Base-by-base conservation (phyloP, 92 coral and sea anemone species). In the Parazoanthus darwini region DNA sequence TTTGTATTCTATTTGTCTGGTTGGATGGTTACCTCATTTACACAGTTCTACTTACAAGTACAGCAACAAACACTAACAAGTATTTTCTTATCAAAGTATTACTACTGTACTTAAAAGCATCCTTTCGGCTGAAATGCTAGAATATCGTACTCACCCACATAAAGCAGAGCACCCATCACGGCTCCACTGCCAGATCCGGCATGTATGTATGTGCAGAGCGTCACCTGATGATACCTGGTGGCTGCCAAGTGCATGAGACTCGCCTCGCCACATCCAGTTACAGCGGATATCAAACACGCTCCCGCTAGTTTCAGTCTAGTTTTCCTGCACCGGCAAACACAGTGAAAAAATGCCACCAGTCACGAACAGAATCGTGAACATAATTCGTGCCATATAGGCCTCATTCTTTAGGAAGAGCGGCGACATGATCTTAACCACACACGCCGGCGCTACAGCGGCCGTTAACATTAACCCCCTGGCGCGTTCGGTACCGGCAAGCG, bases 391-490 rank as follows among this genome's bases (percentile, higher is more conserved):
- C 14, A 92, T 80, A 66, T 88, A 85, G 15, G 94, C 89, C 10
- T 81, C 88, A 13, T 90, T 86, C 7, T 66, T 72, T 33, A 93
- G 85, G 26, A 80, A 89, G 75, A 74, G 66, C 5, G 92, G 91
- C 71, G 88, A 88, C n/a, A 81, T 42, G 22, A 95, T 56, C 90
- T 95, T 95, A 15, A 93, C 38, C 50, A 89, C 77, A 56, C 89
- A 77, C n/a, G 98, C 94, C 4, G 98, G 98, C 13, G 94, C 96
- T 88, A 94, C 72, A 14, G 91, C 85, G 42, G 96, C 94, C 22
- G 91, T 88, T 8, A 90, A 63, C 82, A 95, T 92, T 38, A 89
- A 75, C 5, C 96, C 96, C 5, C 96, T 93, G 2, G 96, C 88
- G 14, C 85, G 82, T 43, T 70, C 81, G 3, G 96, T 91, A 14